Percentiles rank a stretch among this genome's conserved stretches.
Conservation (phyloP, 1,140 invertebrate species). For the Brachionus angularis region DNA sequence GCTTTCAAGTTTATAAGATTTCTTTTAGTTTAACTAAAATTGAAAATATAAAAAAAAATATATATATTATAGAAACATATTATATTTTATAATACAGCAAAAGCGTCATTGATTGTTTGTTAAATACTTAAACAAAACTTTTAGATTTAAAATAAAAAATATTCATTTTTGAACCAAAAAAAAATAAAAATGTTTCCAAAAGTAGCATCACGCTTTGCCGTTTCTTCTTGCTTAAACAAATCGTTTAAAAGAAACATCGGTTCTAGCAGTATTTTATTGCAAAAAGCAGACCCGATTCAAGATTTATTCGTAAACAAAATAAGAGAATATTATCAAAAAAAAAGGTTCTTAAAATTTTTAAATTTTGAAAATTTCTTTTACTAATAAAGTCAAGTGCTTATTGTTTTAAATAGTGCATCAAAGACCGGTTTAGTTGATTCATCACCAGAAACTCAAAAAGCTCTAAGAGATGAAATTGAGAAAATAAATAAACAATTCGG, state of each 20-base stretch:
- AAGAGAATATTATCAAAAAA: constrained; percentile 38
- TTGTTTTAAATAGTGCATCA: constrained; percentile 2
- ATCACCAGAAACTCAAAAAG: constrained; percentile 38
- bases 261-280: background rate
- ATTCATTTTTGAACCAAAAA: background rate
- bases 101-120: no score
- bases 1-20: no score
- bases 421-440: constrained; percentile 42
- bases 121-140: no score
- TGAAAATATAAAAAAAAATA: no score
- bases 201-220: background rate
- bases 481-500: constrained; percentile 38
- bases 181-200: constrained; percentile 34
- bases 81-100: no score
- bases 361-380: background rate
- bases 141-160: no score
- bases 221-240: background rate
- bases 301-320: constrained; percentile 36
- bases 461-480: constrained; percentile 34
- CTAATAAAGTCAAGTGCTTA: background rate
- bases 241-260: constrained; percentile 3
- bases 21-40: no score
- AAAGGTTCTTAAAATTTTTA: background rate
- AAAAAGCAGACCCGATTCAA: constrained; percentile 40
- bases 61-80: no score